Base-by-base conservation (phyloP, 2,797 vertebrate genomes). In the Clamator glandarius region DNA sequence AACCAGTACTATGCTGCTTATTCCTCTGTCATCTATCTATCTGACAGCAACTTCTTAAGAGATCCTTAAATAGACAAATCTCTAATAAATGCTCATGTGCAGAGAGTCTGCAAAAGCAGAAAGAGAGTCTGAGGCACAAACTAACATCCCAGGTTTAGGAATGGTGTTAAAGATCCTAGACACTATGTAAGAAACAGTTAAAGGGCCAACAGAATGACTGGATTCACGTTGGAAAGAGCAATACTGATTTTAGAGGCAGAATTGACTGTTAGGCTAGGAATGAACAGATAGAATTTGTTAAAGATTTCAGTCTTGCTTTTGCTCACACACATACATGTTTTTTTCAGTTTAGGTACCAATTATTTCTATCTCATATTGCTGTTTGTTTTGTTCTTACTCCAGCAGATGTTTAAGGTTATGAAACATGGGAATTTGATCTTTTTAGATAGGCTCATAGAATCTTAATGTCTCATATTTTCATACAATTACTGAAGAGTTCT, bases 231-330 rank as follows among this genome's bases (percentile, higher is more conserved):
- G 78, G 28, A 85, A 63, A 90, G 78, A 89, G 29, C 17, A 79
- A 67, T 63, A 94, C 70, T 52, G 57, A 85, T 91, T 87, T 85
- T 77, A 85, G 31, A 15, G 17, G 8, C 6, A 89, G 76, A 89
- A 92, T 87, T 68, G 57, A n/a, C 17, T 87, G 8, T 24, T 77
- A 18, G 26, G 18, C 2, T 10, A 52, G 15, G 36, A 74, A 66
- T 50, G 68, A 87, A 36, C 20, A 85, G 10, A 15, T 61, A 29
- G 15, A 5, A 21, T 59, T 94, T 8, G 2, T 82, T 84, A 86
- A 67, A 62, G 26, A 42, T 62, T 79, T 96, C 46, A 84, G 5
- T 75, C 50, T 88, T 33, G 78, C 15, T 69, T 46, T 67, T 69
- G 8, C 55, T 79, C 24, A 21, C 14, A 8, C 9, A 33, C 28